Evolutionary conservation across 2,888 invertebrate species (phyloP).

Genomic region (Vanessa cardui): DNA sequence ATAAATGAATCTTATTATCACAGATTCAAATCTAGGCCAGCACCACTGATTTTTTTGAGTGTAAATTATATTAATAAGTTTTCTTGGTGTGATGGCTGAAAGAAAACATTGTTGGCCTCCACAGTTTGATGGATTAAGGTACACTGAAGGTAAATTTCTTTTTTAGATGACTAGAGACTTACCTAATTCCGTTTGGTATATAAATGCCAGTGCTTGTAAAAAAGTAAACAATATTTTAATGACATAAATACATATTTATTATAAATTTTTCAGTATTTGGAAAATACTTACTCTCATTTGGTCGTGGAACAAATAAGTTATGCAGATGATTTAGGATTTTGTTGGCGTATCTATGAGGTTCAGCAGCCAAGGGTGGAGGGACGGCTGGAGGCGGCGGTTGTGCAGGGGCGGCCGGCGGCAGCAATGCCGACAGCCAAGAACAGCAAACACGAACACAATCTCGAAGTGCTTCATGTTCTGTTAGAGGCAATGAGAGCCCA

Average conservation of each 20-base stretch:
- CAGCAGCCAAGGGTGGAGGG: constrained; percentile 93
- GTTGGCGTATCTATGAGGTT: constrained; percentile 94
- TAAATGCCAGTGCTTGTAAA: constrained; percentile 94
- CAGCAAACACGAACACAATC: constrained; percentile 98
- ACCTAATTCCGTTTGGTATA: constrained; percentile 94
- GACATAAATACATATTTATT: not conserved
- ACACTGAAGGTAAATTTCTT: not conserved
- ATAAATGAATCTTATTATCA: too few species aligned
- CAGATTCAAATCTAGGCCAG: too few species aligned
- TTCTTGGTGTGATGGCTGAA: too few species aligned
- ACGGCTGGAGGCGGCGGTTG: constrained; percentile 93
- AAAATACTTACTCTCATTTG: constrained; percentile 91
- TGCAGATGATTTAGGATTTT: constrained; percentile 96
- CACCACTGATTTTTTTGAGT: too few species aligned
- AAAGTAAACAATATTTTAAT: constrained; percentile 35
- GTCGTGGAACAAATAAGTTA: constrained; percentile 96
- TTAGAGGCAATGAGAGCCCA: constrained; percentile 93
- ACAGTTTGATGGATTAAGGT: too few species aligned
- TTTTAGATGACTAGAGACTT: constrained; percentile 60
- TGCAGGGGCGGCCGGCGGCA: constrained; percentile 92
- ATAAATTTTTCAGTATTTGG: not conserved
- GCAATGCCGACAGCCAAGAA: constrained; percentile 96
- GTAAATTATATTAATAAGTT: too few species aligned
- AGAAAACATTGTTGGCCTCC: too few species aligned
- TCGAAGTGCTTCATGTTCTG: constrained; percentile 96